Evolutionary conservation across 2,797 vertebrate species (phyloP).

Genomic region (Halcyon leucocephala): DNA sequence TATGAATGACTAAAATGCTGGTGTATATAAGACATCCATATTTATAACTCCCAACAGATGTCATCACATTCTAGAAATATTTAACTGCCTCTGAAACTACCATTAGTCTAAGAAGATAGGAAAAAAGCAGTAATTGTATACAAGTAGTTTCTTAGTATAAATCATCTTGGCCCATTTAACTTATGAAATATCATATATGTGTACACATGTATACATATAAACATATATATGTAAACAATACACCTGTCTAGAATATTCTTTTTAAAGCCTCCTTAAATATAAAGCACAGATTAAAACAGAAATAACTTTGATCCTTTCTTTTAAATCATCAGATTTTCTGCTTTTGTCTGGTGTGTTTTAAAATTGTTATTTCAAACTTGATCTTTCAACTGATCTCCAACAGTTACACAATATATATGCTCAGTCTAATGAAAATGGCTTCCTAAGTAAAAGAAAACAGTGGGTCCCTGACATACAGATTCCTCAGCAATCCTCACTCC

Average conservation of each 20-base stretch:
- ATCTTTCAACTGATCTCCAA: not conserved
- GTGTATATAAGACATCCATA: not conserved
- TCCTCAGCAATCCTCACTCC: not conserved
- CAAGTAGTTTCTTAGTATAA: rapidly evolving
- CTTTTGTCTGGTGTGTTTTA: not conserved
- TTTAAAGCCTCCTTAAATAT: not conserved
- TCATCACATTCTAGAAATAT: not conserved
- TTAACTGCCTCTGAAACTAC: not conserved
- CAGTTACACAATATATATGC: not conserved
- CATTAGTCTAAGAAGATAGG: not conserved
- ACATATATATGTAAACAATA: not conserved
- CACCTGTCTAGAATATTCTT: not conserved
- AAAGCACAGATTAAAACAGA: not conserved
- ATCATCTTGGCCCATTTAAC: not conserved
- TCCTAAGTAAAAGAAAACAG: conserved; percentile 29
- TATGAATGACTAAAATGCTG: not conserved
- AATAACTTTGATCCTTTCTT: not conserved
- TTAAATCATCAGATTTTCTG: not conserved
- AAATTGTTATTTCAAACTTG: not conserved
- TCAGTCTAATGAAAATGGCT: not conserved
- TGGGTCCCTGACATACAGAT: not conserved
- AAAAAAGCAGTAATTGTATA: not conserved
- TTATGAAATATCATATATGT: not conserved
- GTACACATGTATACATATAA: not conserved
- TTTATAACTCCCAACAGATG: not conserved